Evolutionary conservation across 2,113 vertebrate genomes (phyloP).

Genomic region (Boulengeromyrus knoepffleri): DNA sequence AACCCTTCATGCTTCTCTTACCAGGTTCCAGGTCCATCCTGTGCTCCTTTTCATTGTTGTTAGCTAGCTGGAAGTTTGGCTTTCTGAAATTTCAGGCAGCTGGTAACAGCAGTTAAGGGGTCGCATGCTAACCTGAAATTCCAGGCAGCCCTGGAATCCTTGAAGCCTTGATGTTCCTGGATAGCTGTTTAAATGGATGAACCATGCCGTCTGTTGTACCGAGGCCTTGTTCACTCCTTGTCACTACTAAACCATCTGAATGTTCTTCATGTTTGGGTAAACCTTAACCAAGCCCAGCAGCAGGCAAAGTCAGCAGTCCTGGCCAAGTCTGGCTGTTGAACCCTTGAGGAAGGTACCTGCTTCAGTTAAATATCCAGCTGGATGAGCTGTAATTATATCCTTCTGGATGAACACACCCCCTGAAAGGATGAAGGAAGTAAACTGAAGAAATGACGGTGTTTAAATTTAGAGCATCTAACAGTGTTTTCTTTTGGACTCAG

Average conservation of each 20-base stretch:
- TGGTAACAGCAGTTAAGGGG: neutral
- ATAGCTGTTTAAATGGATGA: neutral
- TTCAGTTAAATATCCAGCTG: neutral
- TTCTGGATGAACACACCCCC: neutral
- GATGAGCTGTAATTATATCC: neutral
- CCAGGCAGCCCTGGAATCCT: neutral
- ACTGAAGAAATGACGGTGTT: neutral
- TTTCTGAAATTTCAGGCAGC: neutral
- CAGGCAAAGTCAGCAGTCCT: neutral
- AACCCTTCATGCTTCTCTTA: neutral
- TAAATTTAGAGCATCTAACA: neutral
- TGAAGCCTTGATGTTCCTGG: neutral
- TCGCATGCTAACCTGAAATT: neutral
- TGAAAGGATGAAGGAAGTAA: neutral
- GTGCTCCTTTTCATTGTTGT: neutral
- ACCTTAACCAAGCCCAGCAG: neutral
- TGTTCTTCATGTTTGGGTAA: neutral
- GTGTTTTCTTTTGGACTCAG: neutral
- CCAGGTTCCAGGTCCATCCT: neutral
- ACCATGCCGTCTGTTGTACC: neutral
- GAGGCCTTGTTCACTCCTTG: neutral
- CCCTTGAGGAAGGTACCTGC: neutral
- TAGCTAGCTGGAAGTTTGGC: neutral
- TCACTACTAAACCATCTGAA: neutral
- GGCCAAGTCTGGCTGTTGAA: neutral